Base-by-base conservation (phyloP, 2,113 vertebrate species). In the Hymenochirus boettgeri region DNA sequence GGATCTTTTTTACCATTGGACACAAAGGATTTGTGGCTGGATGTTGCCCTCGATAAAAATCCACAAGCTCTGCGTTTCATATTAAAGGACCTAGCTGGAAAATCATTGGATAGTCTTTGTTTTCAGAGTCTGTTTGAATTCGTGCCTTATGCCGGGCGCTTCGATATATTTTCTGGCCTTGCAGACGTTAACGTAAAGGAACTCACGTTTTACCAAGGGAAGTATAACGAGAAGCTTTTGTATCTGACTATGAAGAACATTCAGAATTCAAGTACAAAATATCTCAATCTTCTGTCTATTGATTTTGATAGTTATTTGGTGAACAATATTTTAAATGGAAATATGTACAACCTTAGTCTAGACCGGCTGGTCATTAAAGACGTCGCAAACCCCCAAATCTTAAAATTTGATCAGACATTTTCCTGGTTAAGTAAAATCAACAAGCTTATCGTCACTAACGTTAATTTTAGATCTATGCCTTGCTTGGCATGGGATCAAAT, bases 51-150 rank as follows among this genome's bases (percentile, higher is more conserved):
- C 42, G 91, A 92, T 24, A 63, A 72, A 51, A 76, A 0, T 2
- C 77, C 87, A 1, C 7, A 7, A 0, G 51, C 58, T 2, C 78
- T 93, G 5, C 74, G 71, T 0, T 25, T 33, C n/a, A 87, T 93
- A 61, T 72, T 93, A 10, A 60, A 1, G 9, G 92, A 93, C 69
- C 61, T 93, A 6, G 58, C 70, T 29, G 84, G 82, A 52, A 90
- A 86, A 63, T 79, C 73, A 1, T 72, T 91, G 1, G 19, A 2
- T 1, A 47, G 24, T 51, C 70, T 93, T 57, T 86, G 87, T 18
- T 91, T 93, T 62, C 82, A 89, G 0, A 91, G 90, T 65, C 79
- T 92, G 62, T 93, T 93, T 35, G 88, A 89, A 70, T 92, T 92
- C 72, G 85, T 26, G 31, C 91, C 91, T 72, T 93, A 92, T 71